Percentiles rank a stretch among this genome's conserved stretches.
These are phyloP conservation scores for Parascotia fuliginaria DNA, from an alignment of 2,888 invertebrate species.

Conservation along the genomic window DNA sequence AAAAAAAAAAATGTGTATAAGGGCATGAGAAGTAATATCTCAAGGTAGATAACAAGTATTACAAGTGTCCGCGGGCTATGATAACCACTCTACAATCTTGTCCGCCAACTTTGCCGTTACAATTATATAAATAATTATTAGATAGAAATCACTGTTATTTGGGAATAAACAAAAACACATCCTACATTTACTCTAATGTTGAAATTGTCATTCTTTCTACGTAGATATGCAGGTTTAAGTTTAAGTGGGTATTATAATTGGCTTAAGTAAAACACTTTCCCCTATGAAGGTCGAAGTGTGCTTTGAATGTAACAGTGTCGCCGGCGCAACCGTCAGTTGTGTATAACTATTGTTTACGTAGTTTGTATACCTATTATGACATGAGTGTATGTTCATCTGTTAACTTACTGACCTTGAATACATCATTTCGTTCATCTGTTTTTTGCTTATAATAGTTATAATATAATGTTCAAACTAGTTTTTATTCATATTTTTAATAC, in stretches of 20 bases:
- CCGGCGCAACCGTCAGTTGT: slow-evolving; percentile 51
- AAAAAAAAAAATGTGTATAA: no score
- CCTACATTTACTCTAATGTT: slow-evolving; percentile 8
- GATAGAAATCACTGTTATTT: neutral
- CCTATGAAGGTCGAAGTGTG: slow-evolving; percentile 70
- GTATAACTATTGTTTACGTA: slow-evolving; percentile 39
- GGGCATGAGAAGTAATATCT: no score
- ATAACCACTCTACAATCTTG: no score
- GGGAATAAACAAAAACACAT: neutral
- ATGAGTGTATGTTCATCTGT: slow-evolving; percentile 20
- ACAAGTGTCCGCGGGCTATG: no score
- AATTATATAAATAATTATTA: neutral
- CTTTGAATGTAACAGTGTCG: slow-evolving; percentile 59
- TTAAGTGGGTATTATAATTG: slow-evolving; percentile 56
- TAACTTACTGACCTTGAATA: slow-evolving; percentile 13
- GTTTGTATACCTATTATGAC: slow-evolving; percentile 39
- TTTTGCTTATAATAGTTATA: neutral
- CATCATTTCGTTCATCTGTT: neutral
- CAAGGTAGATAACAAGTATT: no score
- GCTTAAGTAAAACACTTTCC: slow-evolving; percentile 76
- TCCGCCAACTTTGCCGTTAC: no score
- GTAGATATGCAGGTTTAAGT: slow-evolving; percentile 34
- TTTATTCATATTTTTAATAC: no score
- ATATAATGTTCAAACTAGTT: no score
- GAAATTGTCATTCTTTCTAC: slow-evolving; percentile 40